Conservation (phyloP, 2,113 vertebrate genomes). For the Nycticorax nycticorax region DNA sequence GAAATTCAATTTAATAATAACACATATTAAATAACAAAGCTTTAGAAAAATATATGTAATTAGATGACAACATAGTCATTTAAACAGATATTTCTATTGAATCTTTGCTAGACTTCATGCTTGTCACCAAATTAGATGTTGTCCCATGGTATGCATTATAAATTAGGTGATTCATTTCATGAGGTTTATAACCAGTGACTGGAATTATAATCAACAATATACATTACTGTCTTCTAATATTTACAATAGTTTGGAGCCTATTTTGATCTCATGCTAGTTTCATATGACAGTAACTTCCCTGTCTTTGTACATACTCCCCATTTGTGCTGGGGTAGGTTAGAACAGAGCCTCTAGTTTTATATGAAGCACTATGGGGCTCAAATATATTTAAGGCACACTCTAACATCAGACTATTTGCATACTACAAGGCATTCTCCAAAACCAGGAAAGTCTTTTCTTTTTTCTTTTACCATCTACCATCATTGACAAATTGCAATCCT, state of each 20-base stretch:
- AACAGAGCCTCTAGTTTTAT: background rate
- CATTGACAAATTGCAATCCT: background rate
- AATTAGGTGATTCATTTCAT: slow-evolving; percentile 49
- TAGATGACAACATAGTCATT: slow-evolving; percentile 39
- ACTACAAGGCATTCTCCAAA: background rate
- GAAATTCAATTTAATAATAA: slow-evolving; percentile 39
- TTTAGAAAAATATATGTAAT: slow-evolving; percentile 45
- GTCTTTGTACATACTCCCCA: background rate
- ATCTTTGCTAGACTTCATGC: slow-evolving; percentile 23
- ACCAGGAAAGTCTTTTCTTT: background rate
- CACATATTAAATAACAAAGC: slow-evolving; percentile 32
- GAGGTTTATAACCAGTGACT: slow-evolving; percentile 55
- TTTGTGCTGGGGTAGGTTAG: background rate
- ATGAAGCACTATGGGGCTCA: background rate
- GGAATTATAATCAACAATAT: slow-evolving; percentile 59
- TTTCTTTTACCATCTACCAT: background rate
- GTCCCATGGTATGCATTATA: slow-evolving; percentile 48
- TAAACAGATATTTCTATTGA: slow-evolving; percentile 39
- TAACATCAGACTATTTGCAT: background rate
- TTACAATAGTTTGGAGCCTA: background rate
- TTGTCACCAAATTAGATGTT: slow-evolving; percentile 62
- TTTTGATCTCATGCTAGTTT: background rate
- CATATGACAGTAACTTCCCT: background rate
- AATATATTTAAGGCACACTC: background rate
- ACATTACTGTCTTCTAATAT: slow-evolving; percentile 41